phyloP scores from a whole-genome alignment of 1,140 invertebrate species.

The Brachystomella parvula region DNA sequence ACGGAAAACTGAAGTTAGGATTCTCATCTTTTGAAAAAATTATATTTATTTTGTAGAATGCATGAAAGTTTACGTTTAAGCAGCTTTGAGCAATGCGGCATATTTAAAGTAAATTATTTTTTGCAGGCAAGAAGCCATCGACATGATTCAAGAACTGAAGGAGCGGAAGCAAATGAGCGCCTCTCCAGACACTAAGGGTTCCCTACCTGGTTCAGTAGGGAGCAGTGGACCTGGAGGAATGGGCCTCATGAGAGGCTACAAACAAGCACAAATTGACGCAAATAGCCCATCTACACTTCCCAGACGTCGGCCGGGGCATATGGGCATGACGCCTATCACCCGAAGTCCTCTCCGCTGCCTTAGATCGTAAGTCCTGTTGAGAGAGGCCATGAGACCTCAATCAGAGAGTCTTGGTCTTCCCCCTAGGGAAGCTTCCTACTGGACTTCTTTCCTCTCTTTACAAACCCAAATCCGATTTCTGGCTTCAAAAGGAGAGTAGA shows the following conservation, averaged over 20 bases:
- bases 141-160: conserved; percentile 71
- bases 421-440: too few species aligned
- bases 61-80: too few species aligned
- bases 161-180: conserved; percentile 51
- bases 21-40: too few species aligned
- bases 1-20: too few species aligned
- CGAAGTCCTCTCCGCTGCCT: conserved; percentile 36
- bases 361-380: conserved; percentile 39
- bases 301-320: conserved; percentile 19
- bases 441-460: too few species aligned
- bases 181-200: conserved; percentile 27
- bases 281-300: conserved; percentile 32
- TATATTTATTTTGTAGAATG: too few species aligned
- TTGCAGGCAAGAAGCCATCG: conserved; percentile 67
- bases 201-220: conserved; percentile 37
- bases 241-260: conserved; percentile 36
- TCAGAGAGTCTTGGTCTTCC: not conserved
- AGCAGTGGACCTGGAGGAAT: conserved; percentile 36
- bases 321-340: conserved; percentile 39
- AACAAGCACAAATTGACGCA: conserved; percentile 35
- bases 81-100: too few species aligned
- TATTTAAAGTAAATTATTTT: too few species aligned
- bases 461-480: too few species aligned
- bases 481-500: too few species aligned
- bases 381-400: not conserved